Base-by-base conservation (phyloP, 2,888 invertebrate species). In the Aradus depressus region DNA sequence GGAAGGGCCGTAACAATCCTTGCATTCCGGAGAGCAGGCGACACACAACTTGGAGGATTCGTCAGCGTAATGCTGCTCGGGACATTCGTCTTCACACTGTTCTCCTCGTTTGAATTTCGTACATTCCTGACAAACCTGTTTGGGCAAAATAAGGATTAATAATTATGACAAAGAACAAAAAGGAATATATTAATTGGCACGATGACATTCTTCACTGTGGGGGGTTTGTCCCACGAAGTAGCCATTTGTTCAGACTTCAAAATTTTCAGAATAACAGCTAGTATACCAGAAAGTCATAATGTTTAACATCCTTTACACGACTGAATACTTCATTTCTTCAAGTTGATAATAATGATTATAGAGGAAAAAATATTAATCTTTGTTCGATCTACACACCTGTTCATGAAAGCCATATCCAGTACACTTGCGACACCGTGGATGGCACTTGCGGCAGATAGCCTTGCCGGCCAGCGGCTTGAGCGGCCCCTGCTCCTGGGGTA, bases 71-170 rank as follows among this genome's bases (percentile, higher is more conserved):
- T 88, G 83, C 64, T 91, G 89, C 2, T 62, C 57, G 0, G 89
- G 85, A 63, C 93, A 93, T 63, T 87, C 84, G 56, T 91, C 85
- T 64, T 89, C 90, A 63, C 92, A 93, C 64, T 90, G 88, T 63
- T 89, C 89, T 1, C 85, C 87, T 53, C 84, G 77, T 62, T 85
- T 85, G 67, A 83, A 93, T 50, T 83, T 83, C 22, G 81, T 78
- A 65, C 96, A 96, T 59, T 86, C 82, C 61, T 82, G 81, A 66
- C 95, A 96, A 4, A 88, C 83, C 61, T 47, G 19, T 25, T 12
- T 2, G 42, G 58, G 53, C 5, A 58, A 21, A 16, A 23, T 25
- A 38, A 35, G 14, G 28, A 42, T 10, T 10, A 28, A 6, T 32
- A 44, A 1, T 18, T n/a, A 3, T 22, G 21, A 25, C 10, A 19